Evolutionary conservation across 2,113 vertebrate species (phyloP).

Genomic region (Coptodon bakossiorum): DNA sequence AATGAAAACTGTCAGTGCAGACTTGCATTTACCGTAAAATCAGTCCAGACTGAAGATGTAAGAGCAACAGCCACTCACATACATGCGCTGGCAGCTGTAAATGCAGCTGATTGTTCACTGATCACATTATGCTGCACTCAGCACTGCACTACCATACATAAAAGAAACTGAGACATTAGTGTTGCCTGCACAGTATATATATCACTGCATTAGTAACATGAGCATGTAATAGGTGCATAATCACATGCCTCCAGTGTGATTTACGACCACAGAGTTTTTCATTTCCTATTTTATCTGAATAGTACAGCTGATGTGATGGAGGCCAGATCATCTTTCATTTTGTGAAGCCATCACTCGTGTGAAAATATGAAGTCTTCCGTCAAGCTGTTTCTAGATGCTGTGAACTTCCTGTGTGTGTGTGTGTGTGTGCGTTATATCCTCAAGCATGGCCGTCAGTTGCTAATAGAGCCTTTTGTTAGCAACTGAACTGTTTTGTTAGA

Average conservation of each 20-base stretch:
- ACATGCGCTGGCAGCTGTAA: not conserved
- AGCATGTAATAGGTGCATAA: conserved; percentile 27
- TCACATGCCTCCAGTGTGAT: conserved; percentile 29
- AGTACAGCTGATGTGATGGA: not conserved
- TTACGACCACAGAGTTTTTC: conserved; percentile 31
- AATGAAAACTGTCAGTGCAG: not conserved
- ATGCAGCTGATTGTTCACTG: not conserved
- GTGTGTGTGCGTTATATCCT: not conserved
- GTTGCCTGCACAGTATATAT: not conserved
- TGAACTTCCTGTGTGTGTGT: conserved; percentile 5
- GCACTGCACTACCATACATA: not conserved
- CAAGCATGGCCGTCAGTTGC: not conserved
- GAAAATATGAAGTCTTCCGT: conserved; percentile 14
- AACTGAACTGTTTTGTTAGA: not conserved
- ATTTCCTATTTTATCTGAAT: conserved; percentile 49
- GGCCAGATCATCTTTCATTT: conserved; percentile 22
- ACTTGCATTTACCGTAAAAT: not conserved
- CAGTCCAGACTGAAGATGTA: not conserved
- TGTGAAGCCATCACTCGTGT: not conserved
- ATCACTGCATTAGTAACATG: conserved; percentile 26
- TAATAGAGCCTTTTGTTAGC: not conserved
- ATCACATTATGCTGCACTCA: conserved; percentile 46
- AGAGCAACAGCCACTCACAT: not conserved
- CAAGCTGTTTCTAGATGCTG: not conserved
- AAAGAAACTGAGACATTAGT: conserved; percentile 18